phyloP scores from a whole-genome alignment of 2,113 vertebrate genomes.

The Pelecanus crispus region DNA sequence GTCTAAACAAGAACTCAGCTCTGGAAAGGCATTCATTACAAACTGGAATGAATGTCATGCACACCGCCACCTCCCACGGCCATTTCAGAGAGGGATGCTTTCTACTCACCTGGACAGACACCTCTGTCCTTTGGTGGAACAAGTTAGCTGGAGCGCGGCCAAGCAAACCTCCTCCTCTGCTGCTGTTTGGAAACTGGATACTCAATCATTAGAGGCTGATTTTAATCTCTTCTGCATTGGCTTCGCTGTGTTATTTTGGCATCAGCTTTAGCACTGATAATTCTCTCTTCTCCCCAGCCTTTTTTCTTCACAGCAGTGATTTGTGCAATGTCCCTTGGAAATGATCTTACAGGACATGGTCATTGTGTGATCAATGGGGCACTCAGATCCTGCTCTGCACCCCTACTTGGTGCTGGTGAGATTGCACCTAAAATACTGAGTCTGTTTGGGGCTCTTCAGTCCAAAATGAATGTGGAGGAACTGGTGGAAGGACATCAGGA shows the following conservation, averaged over 20 bases:
- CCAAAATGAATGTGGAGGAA: not conserved
- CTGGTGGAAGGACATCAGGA: not conserved
- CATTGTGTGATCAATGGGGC: not conserved
- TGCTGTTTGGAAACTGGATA: not conserved
- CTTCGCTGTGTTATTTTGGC: not conserved
- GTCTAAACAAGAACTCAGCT: not conserved
- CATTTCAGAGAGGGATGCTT: not conserved
- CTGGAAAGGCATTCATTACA: not conserved
- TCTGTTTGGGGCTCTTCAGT: not conserved
- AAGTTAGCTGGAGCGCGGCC: not conserved
- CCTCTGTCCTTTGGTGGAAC: not conserved
- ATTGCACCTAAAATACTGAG: not conserved
- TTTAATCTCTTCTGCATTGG: not conserved
- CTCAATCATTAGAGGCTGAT: not conserved
- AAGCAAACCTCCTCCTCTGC: not conserved
- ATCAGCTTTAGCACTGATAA: not conserved
- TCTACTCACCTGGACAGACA: not conserved
- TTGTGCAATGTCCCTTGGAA: not conserved
- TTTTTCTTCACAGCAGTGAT: not conserved
- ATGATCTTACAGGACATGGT: no score
- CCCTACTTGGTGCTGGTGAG: not conserved
- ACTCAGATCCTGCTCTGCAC: not conserved
- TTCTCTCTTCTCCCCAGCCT: not conserved
- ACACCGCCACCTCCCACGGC: not conserved
- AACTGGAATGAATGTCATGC: not conserved